Percentiles rank a stretch among this genome's conserved stretches.
Evolutionary conservation across 2,888 invertebrate genomes (phyloP).

Genomic region (Drosophila bunnanda): DNA sequence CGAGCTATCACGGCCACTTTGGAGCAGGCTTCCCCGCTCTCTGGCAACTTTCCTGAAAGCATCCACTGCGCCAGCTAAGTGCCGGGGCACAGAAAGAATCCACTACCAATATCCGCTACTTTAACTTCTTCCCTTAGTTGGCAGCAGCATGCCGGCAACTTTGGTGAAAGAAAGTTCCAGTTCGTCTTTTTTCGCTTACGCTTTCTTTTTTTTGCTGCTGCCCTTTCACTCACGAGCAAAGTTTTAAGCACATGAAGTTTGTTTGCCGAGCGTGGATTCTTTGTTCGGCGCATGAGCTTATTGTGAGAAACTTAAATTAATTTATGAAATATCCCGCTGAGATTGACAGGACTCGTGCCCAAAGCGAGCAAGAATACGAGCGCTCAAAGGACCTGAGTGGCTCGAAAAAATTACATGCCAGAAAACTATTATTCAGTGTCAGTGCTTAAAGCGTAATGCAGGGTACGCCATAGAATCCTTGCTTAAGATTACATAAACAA

Average conservation of each 20-base stretch:
- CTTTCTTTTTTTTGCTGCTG: conserved; percentile 44
- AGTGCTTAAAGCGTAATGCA: too few relatives aligned
- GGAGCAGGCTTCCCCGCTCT: conserved; percentile 13
- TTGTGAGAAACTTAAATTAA: conserved; percentile 77
- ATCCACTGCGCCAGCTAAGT: conserved; percentile 50
- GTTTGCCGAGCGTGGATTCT: conserved; percentile 24
- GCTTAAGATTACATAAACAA: too few relatives aligned
- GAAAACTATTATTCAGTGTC: not conserved
- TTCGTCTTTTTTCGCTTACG: conserved; percentile 48
- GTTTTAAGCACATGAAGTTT: conserved; percentile 75
- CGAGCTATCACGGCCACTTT: conserved; percentile 40
- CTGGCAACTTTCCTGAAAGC: conserved; percentile 23
- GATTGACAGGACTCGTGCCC: conserved; percentile 55
- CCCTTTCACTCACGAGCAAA: conserved; percentile 62
- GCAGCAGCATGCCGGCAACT: conserved; percentile 46
- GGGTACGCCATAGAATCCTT: too few relatives aligned
- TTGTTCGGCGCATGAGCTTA: conserved; percentile 50
- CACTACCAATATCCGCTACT: conserved; percentile 70
- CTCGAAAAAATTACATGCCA: not conserved
- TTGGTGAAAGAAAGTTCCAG: conserved; percentile 54
- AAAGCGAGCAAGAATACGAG: not conserved
- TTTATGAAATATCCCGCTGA: conserved; percentile 64
- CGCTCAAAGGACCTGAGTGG: not conserved
- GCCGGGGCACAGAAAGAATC: conserved; percentile 45
- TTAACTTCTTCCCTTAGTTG: conserved; percentile 55